Conservation (phyloP, 2,888 invertebrate genomes). For the Drosophila antonietae region DNA sequence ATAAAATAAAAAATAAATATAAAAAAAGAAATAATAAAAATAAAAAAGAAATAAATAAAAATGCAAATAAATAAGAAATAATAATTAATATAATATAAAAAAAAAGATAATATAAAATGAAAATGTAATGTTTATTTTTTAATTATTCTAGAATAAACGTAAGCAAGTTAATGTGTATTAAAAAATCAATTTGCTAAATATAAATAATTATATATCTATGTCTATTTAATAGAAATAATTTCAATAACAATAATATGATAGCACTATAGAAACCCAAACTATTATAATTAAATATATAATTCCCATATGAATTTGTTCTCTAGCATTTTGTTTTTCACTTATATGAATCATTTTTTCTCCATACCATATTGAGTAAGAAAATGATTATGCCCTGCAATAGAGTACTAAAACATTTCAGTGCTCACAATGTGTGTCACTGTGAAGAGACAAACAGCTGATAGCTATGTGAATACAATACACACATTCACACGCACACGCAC, state of each 20-base stretch:
- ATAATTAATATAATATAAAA: no score
- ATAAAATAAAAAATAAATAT: no score
- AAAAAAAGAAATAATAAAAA: no score
- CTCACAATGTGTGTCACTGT: constrained; percentile 50
- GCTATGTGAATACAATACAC: constrained; percentile 30
- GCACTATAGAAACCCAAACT: neutral
- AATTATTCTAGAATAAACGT: no score
- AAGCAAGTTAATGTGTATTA: no score
- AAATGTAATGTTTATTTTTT: no score
- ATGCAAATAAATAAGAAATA: no score
- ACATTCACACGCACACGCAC: neutral
- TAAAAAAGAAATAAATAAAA: no score
- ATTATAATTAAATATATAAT: neutral
- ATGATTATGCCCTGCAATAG: neutral
- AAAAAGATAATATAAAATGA: no score
- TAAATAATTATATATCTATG: no score
- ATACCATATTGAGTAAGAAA: neutral
- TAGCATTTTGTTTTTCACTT: neutral
- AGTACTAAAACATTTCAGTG: constrained; percentile 1
- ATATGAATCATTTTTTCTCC: neutral
- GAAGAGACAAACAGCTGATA: constrained; percentile 56
- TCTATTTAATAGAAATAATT: neutral
- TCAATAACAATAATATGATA: no score
- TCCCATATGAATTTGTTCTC: neutral
- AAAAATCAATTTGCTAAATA: neutral